Conservation (phyloP, 2,888 invertebrate genomes). For the Mimas tiliae region DNA sequence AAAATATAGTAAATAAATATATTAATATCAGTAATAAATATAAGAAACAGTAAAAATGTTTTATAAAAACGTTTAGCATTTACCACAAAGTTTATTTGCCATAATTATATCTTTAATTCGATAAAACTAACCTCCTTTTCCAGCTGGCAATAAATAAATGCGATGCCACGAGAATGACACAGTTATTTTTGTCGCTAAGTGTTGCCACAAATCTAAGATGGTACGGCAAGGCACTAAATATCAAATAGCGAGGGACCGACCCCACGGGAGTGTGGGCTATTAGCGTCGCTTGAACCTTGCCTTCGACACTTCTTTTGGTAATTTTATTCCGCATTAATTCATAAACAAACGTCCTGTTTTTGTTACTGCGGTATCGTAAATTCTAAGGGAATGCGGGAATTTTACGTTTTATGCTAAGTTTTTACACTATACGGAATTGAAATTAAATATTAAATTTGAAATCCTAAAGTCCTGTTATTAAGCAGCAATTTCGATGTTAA, state of each 20-base stretch:
- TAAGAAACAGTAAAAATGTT: too few relatives aligned
- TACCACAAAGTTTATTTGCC: not conserved
- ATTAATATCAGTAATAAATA: too few relatives aligned
- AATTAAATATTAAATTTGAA: too few relatives aligned
- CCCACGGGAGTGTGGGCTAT: constrained; percentile 61
- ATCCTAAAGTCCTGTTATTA: too few relatives aligned
- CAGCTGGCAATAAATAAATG: constrained; percentile 48
- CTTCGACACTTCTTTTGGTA: constrained; percentile 59
- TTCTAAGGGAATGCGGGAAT: constrained; percentile 10
- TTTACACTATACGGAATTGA: too few relatives aligned
- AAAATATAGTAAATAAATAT: too few relatives aligned
- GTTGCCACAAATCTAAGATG: constrained; percentile 79
- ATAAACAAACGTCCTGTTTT: constrained; percentile 28
- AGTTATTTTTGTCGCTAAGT: constrained; percentile 62
- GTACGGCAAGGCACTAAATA: constrained; percentile 80
- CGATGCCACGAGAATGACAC: constrained; percentile 46
- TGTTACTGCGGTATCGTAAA: constrained; percentile 25
- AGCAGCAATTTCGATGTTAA: too few relatives aligned
- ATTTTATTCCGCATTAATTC: constrained; percentile 46
- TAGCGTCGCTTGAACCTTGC: constrained; percentile 75
- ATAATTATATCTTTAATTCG: not conserved
- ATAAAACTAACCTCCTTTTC: constrained; percentile 18
- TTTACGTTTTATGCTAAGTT: not conserved
- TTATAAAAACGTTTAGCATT: not conserved
- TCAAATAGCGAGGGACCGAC: constrained; percentile 47